Evolutionary conservation across 2,113 vertebrate species (phyloP).

Genomic region (Rafetus swinhoei): DNA sequence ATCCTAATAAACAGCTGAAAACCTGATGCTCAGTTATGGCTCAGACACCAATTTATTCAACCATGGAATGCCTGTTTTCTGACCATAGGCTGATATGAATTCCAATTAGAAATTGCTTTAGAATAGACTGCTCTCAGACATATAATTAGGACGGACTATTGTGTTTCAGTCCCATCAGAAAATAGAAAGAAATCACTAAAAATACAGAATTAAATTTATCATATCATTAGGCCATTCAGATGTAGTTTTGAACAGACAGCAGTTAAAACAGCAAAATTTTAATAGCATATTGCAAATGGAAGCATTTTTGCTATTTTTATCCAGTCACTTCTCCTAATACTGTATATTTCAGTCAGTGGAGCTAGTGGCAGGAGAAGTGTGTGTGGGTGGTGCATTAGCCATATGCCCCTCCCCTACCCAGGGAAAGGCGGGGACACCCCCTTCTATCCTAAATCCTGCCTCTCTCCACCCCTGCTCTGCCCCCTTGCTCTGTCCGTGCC

Average conservation of each 20-base stretch:
- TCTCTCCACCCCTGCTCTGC: too few species aligned
- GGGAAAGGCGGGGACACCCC: too few species aligned
- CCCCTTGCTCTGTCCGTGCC: too few species aligned
- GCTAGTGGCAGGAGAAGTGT: too few species aligned
- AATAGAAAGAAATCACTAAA: conserved; percentile 9
- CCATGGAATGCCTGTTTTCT: background rate
- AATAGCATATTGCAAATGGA: conserved; percentile 41
- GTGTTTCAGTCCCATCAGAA: background rate
- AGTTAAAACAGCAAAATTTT: conserved; percentile 28
- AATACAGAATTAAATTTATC: background rate
- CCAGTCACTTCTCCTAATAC: conserved; percentile 46
- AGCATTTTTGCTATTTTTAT: conserved; percentile 43
- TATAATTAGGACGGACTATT: background rate
- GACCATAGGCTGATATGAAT: rapidly evolving
- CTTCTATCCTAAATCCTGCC: too few species aligned
- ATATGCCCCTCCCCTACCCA: too few species aligned
- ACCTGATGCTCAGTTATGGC: background rate
- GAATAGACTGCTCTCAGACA: background rate
- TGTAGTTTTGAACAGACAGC: conserved; percentile 23
- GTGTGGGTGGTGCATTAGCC: too few species aligned
- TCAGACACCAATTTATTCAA: background rate
- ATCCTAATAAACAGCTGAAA: background rate
- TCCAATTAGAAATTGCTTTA: background rate
- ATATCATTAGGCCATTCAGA: background rate
- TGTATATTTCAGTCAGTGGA: conserved; percentile 11